phyloP scores from a whole-genome alignment of 2,113 vertebrate genomes.

The Astur gentilis region DNA sequence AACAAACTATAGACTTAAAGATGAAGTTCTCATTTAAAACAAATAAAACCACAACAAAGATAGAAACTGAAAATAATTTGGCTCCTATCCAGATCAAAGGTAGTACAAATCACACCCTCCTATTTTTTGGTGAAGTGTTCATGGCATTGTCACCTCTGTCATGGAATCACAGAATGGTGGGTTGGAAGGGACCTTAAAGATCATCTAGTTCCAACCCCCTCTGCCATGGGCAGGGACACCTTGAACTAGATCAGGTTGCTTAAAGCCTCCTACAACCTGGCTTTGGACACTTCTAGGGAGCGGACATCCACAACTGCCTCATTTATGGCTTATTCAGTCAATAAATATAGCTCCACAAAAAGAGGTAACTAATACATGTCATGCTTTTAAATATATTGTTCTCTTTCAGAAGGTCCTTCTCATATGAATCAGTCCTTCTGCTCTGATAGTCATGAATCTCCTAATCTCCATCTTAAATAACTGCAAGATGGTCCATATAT shows the following conservation, averaged over 20 bases:
- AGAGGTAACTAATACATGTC: not conserved
- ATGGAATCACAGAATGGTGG: not conserved
- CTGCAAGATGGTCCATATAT: not conserved
- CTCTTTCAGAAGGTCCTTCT: not conserved
- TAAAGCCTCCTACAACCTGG: not conserved
- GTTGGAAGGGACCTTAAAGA: not conserved
- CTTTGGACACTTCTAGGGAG: not conserved
- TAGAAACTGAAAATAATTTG: not conserved
- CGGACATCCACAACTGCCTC: not conserved
- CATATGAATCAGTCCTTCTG: not conserved
- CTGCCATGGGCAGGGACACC: accelerated
- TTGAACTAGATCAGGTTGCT: not conserved
- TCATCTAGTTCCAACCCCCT: not conserved
- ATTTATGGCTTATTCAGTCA: not conserved
- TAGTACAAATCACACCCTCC: not conserved
- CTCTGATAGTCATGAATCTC: not conserved
- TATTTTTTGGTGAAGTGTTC: not conserved
- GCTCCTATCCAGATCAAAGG: not conserved
- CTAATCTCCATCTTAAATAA: not conserved
- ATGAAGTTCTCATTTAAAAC: not conserved
- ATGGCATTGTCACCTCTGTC: not conserved
- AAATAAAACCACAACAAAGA: not conserved
- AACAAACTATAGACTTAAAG: not conserved
- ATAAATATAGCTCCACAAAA: not conserved
- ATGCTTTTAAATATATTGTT: not conserved